Percentiles rank a stretch among this genome's conserved stretches.
These are phyloP conservation scores for Todus mexicanus DNA, from an alignment of 2,797 vertebrate genomes.

Conservation along the genomic window DNA sequence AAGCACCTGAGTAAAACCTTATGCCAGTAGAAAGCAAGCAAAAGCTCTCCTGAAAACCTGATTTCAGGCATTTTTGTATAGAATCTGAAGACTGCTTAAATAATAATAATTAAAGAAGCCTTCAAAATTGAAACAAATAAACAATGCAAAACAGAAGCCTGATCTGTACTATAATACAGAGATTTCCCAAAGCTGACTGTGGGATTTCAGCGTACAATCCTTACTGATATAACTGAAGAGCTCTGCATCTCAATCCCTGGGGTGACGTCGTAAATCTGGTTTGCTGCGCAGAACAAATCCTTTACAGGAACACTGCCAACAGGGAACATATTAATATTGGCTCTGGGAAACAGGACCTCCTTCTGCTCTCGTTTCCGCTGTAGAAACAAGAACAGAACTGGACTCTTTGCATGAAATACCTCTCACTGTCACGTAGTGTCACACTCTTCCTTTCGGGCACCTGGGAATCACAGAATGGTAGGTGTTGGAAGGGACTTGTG, in stretches of 20 bases:
- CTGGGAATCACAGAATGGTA: neutral
- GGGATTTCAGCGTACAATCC: constrained; percentile 16
- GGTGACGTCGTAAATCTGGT: neutral
- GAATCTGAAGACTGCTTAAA: neutral
- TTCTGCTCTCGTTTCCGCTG: neutral
- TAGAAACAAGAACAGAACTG: neutral
- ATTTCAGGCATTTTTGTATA: neutral
- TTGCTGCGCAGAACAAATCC: constrained; percentile 30
- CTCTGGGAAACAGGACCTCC: neutral
- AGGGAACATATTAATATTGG: neutral
- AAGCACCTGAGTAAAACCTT: constrained; percentile 2
- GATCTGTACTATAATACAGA: neutral
- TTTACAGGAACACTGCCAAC: constrained; percentile 4
- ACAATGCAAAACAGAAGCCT: neutral
- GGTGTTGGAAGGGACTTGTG: neutral
- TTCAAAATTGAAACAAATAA: constrained; percentile 1
- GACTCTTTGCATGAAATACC: neutral
- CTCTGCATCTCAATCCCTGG: constrained; percentile 17
- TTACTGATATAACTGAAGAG: neutral
- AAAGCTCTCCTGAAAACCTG: neutral
- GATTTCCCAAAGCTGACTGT: constrained; percentile 29
- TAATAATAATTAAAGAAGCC: neutral
- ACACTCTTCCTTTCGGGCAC: neutral
- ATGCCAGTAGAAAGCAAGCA: neutral
- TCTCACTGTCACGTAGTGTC: neutral